Conservation (phyloP, 2,113 vertebrate genomes). For the Halichoerus grypus region DNA sequence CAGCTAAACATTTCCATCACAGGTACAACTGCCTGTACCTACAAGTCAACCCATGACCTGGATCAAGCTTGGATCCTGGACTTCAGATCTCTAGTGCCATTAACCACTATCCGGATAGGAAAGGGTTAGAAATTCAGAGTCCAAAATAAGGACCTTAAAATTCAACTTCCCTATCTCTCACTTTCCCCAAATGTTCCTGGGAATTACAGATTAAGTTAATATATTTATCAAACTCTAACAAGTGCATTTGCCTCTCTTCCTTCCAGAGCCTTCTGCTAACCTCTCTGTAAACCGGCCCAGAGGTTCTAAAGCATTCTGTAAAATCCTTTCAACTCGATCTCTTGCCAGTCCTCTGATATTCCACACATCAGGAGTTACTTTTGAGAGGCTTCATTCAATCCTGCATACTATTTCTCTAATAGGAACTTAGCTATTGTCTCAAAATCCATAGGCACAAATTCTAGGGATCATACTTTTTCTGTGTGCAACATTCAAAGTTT, state of each 20-base stretch:
- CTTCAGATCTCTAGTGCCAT: neutral
- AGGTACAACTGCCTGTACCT: neutral
- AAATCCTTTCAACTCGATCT: conserved; percentile 7
- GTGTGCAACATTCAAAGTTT: neutral
- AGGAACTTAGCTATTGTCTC: conserved; percentile 2
- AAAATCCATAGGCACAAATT: neutral
- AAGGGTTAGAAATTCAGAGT: conserved; percentile 24
- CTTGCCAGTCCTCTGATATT: neutral
- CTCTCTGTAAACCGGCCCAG: neutral
- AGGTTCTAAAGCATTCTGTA: conserved; percentile 38
- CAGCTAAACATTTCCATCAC: neutral
- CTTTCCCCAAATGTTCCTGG: neutral
- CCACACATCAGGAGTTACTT: neutral
- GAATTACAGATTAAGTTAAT: conserved; percentile 31
- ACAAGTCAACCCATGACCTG: neutral
- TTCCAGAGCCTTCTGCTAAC: conserved; percentile 2
- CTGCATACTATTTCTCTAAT: neutral
- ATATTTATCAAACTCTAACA: conserved; percentile 30
- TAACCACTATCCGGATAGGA: neutral
- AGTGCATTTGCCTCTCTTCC: neutral
- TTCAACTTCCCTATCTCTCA: conserved; percentile 1
- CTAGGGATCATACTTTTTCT: neutral
- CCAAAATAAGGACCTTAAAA: neutral
- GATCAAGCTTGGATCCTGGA: neutral
- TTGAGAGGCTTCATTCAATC: neutral